These are phyloP conservation scores for Tetragnatha montana DNA, from an alignment of 2,888 invertebrate genomes.

Conservation along the genomic window DNA sequence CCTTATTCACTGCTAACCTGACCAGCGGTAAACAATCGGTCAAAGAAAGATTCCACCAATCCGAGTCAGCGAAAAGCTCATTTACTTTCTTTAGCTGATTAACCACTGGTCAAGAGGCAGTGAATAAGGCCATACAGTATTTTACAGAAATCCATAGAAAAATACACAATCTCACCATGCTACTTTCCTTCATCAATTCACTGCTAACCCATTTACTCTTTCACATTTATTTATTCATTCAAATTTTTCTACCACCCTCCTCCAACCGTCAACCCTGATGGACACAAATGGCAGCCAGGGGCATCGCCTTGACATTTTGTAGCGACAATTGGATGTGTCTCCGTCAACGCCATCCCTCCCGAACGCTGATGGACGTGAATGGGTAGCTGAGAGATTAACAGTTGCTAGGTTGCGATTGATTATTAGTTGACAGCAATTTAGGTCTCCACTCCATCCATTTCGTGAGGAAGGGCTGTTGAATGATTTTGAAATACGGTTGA, in stretches of 20 bases:
- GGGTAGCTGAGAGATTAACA: slow-evolving; percentile 44
- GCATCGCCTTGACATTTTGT: slow-evolving; percentile 5
- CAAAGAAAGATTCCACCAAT: too few relatives aligned
- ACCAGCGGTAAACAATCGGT: too few relatives aligned
- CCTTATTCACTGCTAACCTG: too few relatives aligned
- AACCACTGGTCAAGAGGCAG: too few relatives aligned
- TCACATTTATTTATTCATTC: neutral
- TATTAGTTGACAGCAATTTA: slow-evolving; percentile 49
- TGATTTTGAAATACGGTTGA: too few relatives aligned
- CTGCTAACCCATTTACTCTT: neutral
- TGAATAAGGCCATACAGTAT: too few relatives aligned
- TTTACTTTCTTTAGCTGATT: too few relatives aligned
- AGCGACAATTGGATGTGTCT: neutral
- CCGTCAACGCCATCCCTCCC: slow-evolving; percentile 4
- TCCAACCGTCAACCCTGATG: neutral
- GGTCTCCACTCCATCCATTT: neutral
- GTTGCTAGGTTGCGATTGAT: slow-evolving; percentile 53
- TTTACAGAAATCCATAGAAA: too few relatives aligned
- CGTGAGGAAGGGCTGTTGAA: too few relatives aligned
- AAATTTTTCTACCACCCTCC: too few relatives aligned
- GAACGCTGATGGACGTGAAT: slow-evolving; percentile 42
- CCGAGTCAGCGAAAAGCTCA: too few relatives aligned
- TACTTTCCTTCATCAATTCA: neutral
- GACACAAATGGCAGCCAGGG: slow-evolving; percentile 12
- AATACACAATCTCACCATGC: too few relatives aligned